Conservation (phyloP, 2,888 invertebrate species). For the Lottia gigantea region DNA sequence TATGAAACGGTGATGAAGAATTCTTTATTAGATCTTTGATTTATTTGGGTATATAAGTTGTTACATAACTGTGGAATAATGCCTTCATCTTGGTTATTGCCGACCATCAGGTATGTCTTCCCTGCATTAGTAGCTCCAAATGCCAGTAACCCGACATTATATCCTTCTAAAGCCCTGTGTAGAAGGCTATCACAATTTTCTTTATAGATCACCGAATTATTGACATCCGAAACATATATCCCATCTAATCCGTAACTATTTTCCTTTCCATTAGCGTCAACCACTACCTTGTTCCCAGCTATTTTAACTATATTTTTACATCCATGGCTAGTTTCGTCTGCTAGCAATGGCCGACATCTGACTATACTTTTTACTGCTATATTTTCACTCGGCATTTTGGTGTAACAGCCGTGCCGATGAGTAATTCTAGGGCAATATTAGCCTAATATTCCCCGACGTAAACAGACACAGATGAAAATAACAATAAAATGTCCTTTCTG, state of each 20-base stretch:
- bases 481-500: no score
- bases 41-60: constrained; percentile 50
- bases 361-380: constrained; percentile 50
- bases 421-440: no score
- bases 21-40: constrained; percentile 51
- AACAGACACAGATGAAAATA: no score
- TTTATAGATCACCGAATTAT: constrained; percentile 52
- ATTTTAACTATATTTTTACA: constrained; percentile 45
- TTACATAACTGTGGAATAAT: constrained; percentile 53
- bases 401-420: no score
- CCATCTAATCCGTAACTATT: constrained; percentile 57
- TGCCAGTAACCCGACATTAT: constrained; percentile 59
- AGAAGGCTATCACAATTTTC: constrained; percentile 54
- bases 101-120: constrained; percentile 59
- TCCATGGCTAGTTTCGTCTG: constrained; percentile 51
- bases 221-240: constrained; percentile 50
- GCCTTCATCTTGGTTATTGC: constrained; percentile 59
- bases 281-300: constrained; percentile 49
- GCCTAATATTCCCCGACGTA: no score
- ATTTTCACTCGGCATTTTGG: constrained; percentile 42
- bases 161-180: constrained; percentile 59
- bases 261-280: constrained; percentile 57
- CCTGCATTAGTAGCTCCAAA: constrained; percentile 60
- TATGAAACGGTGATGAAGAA: constrained; percentile 60
- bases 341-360: constrained; percentile 50